Evolutionary conservation across 2,113 vertebrate species (phyloP).

Genomic region (Australoheros scitulus): DNA sequence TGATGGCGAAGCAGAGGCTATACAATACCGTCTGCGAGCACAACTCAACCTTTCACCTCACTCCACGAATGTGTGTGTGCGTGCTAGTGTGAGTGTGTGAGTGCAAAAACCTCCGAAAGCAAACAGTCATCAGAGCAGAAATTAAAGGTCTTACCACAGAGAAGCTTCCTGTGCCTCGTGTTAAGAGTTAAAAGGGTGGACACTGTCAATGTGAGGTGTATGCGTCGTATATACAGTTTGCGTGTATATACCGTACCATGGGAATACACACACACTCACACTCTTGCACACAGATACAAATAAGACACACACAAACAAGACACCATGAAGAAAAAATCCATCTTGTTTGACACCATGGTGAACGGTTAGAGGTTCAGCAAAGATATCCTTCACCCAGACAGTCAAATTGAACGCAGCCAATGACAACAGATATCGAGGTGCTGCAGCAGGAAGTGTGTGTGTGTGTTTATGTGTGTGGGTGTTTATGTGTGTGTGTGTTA

Average conservation of each 20-base stretch:
- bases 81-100: not conserved
- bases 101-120: conserved; percentile 3
- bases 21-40: conserved; percentile 42
- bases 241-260: conserved; percentile 78
- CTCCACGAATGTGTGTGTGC: not conserved
- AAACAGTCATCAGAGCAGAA: conserved; percentile 25
- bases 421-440: conserved; percentile 30
- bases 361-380: conserved; percentile 22
- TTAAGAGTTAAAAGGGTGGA: conserved; percentile 52
- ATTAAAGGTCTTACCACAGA: conserved; percentile 33
- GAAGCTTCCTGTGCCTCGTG: conserved; percentile 28
- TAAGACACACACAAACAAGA: conserved; percentile 60
- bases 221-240: conserved; percentile 79
- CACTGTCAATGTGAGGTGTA: conserved; percentile 69
- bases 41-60: conserved; percentile 41
- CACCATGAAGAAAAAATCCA: conserved; percentile 49
- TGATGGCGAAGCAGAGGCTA: conserved; percentile 29
- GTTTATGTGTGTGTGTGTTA: not conserved
- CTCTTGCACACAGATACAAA: conserved; percentile 17
- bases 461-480: conserved; percentile 2
- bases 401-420: conserved; percentile 22
- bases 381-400: conserved; percentile 35
- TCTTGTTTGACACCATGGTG: conserved; percentile 33
- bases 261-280: conserved; percentile 45
- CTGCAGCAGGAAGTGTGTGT: conserved; percentile 25